Evolutionary conservation across 23 tunicate genomes (phyloP), one percentile per base, ranked within the genome.

Genomic region (Phallusia fumigata): DNA sequence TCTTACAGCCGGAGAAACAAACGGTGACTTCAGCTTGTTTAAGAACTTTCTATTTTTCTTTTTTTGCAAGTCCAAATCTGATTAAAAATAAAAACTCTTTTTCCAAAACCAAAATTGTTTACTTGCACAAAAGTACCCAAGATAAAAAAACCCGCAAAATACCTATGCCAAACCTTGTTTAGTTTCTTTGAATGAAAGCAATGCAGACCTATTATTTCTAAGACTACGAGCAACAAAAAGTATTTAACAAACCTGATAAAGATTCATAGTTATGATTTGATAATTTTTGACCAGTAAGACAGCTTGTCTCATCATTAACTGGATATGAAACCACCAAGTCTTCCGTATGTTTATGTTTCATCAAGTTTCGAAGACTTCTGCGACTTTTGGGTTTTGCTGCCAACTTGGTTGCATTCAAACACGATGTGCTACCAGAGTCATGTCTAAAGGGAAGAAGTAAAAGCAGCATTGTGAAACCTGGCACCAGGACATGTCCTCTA

Each of bases 1-100:
- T 69, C 50, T 33, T 30, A 65, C 76, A 24, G 85, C 77, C 11
- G 85, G 85, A 65, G 85, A 81, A 22, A 31, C 77, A 74, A 74
- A 74, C 34, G 77, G 77, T 19, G 35, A 74, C 19, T 28, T 74
- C 34, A 74, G 16, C 13, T 74, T 74, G 40, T 30, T 19, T 31
- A 74, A 74, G 19, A 74, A 74, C n/a, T 33, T 19, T 33, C 19
- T 74, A 3, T 33, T 30, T 15, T 74, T 74, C 30, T 74, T 74
- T 33, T 30, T 74, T 74, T 74, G 22, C n/a, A 3, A 2, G 2
- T 74, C 30, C 30, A 74, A 74, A 32, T 74, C 77, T 74, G 45
- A 30, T 11, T 11, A 74, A 40, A 40, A 40, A 40, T 40, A 40
- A 40, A 5, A 65, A 30, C 32, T 65, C 32, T 65, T 65, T 28